Percentiles rank a stretch among this genome's conserved stretches.
phyloP scores from a whole-genome alignment of 2,797 vertebrate genomes.

The Pipistrellus pygmaeus region DNA sequence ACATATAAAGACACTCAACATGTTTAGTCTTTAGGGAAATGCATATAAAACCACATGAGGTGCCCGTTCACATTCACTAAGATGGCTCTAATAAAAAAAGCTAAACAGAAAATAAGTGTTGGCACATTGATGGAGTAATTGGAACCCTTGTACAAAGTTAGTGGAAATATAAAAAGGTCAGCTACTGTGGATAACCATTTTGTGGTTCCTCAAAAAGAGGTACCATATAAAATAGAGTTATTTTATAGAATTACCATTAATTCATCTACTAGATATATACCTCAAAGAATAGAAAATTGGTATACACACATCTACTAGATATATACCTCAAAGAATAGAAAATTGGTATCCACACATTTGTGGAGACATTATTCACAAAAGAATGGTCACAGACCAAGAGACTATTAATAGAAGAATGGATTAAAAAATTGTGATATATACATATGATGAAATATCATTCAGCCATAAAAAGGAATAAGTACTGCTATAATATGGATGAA shows the following conservation, averaged over 20 bases:
- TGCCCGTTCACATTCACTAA: no score
- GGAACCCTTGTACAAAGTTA: no score
- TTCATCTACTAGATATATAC: not conserved
- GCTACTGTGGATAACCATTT: not conserved
- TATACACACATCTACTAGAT: not conserved
- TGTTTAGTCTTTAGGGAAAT: no score
- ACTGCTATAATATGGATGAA: no score
- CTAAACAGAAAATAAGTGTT: no score
- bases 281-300: not conserved
- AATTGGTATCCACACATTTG: not conserved
- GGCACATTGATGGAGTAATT: no score
- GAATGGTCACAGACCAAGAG: not conserved
- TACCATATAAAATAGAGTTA: not conserved
- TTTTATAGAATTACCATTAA: not conserved
- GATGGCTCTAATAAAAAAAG: no score
- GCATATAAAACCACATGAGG: no score
- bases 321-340: not conserved
- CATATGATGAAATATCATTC: no score
- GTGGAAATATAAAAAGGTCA: not conserved
- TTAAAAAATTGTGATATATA: no score
- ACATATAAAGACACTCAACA: not conserved
- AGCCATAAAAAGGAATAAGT: no score
- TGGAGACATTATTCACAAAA: not conserved
- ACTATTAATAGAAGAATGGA: not conserved
- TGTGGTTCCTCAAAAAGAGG: not conserved